Base-by-base conservation (phyloP, 2,888 invertebrate genomes). In the Apotomis capreana region DNA sequence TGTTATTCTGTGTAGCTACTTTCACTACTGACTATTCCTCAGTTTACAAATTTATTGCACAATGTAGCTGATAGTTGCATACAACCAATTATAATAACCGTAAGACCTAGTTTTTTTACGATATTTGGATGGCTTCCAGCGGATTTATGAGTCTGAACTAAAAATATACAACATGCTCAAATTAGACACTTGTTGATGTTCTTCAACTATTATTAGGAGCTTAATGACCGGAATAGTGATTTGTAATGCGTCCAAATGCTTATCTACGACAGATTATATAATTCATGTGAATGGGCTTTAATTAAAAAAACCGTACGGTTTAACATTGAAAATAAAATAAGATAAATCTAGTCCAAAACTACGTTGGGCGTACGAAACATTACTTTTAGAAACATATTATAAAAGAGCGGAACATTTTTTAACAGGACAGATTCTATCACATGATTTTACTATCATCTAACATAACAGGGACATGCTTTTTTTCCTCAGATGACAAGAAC, bases 401-500 rank as follows among this genome's bases (percentile, higher is more conserved):
- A 26, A 26, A 26, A 2, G 26, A 26, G 26, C 26, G 2, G 26
- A 26, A 26, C 26, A 2, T 26, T 26, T 26, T 26, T 26, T 26
- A 26, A n/a, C n/a, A n/a, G n/a, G n/a, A n/a, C n/a, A n/a, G n/a
- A n/a, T n/a, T n/a, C n/a, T n/a, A n/a, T n/a, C n/a, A n/a, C n/a
- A n/a, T n/a, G n/a, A n/a, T n/a, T n/a, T n/a, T n/a, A n/a, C n/a
- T n/a, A 44, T 6, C 44, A 44, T 8, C 5, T 6, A 4, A 44
- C 44, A 8, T 6, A 4, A 44, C 44, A 8, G 2, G 8, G 5
- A 0, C 12, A 46, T 12, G 12, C 15, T 52, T 15, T 74, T 68
- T 76, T 60, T 71, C 74, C 69, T 4, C 82, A 96, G 97, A 97
- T 86, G 97, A 97, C 78, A 97, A 96, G 85, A 95, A 96, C 80